Base-by-base conservation (phyloP, 2,113 vertebrate species). In the Rhinoderma darwinii region DNA sequence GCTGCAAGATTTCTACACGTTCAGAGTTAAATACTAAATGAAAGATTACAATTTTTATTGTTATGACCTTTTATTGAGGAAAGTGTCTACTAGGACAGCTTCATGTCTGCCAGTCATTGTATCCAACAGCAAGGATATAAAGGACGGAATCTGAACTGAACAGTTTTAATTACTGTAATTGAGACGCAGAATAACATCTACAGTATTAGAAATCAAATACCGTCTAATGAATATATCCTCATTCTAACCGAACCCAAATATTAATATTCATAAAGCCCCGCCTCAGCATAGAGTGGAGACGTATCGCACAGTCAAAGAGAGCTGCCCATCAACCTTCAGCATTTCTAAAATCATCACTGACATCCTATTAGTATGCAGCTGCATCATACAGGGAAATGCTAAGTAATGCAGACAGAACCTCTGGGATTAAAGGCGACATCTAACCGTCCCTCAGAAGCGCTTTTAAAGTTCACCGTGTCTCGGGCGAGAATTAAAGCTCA, bases 341-440 rank as follows among this genome's bases (percentile, higher is more conserved):
- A 72, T 86, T 80, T 81, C 27, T 59, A 44, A 86, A 86, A 86
- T 72, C 66, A 81, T 54, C 47, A 32, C 37, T 82, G 76, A 66
- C 79, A 75, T 63, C 80, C 27, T 61, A 87, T 87, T 82, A 82
- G 54, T 63, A 87, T 87, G 79, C 86, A 59, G 78, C 86, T 27
- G 47, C 3, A 73, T 75, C 66, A 32, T 56, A 39, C 37, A 87
- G 68, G 66, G 39, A 82, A 82, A 87, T 82, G 86, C 79, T 87
- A 87, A 87, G 78, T 87, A 87, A 87, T 87, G 54, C 79, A 75
- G 86, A 81, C 68, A 82, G 39, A 87, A 47, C 78, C 79, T 72
- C 39, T 63, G 77, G 86, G 68, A 87, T 82, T 87, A 82, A 75
- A 87, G 79, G 68, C 79, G 68, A 61, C 66, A 86, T n/a, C 35